These are phyloP conservation scores for Rhodophaea formosa DNA, from an alignment of 2,888 invertebrate species.

Conservation along the genomic window DNA sequence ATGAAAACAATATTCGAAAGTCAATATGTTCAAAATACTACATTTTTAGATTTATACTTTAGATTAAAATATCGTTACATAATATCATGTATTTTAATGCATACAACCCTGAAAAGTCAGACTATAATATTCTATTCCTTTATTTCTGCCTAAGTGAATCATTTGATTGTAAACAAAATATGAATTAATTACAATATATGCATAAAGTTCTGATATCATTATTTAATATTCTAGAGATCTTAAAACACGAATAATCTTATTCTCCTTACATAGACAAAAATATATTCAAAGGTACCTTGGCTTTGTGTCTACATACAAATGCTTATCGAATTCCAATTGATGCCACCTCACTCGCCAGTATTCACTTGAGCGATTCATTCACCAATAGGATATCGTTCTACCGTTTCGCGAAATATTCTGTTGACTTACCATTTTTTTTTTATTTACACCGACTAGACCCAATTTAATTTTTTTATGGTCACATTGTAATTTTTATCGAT, in stretches of 20 bases:
- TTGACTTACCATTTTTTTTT: too few species aligned
- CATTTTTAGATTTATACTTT: slow-evolving; percentile 21
- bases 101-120: slow-evolving; percentile 62
- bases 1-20: neutral
- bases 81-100: slow-evolving; percentile 36
- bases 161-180: slow-evolving; percentile 18
- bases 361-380: neutral
- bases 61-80: slow-evolving; percentile 26
- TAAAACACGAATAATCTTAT: slow-evolving; percentile 22
- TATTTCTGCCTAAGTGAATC: slow-evolving; percentile 20
- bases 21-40: slow-evolving; percentile 19
- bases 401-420: too few species aligned
- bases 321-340: neutral
- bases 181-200: slow-evolving; percentile 28
- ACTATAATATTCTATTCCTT: slow-evolving; percentile 48
- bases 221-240: slow-evolving; percentile 18
- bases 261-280: slow-evolving; percentile 44
- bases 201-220: slow-evolving; percentile 16
- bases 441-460: too few species aligned
- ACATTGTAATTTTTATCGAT: neutral
- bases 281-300: slow-evolving; percentile 34
- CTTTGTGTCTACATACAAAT: slow-evolving; percentile 21
- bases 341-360: neutral
- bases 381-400: too few species aligned
- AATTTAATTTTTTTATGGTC: neutral